A percentile compares a stretch with the other conserved stretches of the same genome.
Evolutionary conservation across 2,113 vertebrate species (phyloP).

Genomic region (Apus apus): DNA sequence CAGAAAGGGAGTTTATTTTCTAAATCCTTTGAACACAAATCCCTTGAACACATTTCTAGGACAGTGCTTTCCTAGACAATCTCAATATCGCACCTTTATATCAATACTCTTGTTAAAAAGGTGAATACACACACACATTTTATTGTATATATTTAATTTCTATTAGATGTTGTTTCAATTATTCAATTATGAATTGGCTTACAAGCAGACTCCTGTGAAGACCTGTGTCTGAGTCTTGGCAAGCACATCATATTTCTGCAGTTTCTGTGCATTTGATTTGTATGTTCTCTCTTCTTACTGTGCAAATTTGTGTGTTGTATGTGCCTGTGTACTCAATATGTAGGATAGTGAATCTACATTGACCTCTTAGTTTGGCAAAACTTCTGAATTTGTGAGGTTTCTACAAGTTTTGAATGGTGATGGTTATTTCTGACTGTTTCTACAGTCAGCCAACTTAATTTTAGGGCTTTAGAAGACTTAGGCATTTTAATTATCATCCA

Average conservation of each 20-base stretch:
- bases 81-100: conserved; percentile 56
- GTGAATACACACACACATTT: not conserved
- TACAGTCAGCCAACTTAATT: not conserved
- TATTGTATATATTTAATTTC: conserved; percentile 18
- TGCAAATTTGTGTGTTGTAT: not conserved
- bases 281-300: not conserved
- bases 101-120: conserved; percentile 49
- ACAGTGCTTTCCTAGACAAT: conserved; percentile 66
- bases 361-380: not conserved
- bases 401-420: not conserved
- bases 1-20: conserved; percentile 76
- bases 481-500: not conserved
- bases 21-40: conserved; percentile 74
- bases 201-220: not conserved
- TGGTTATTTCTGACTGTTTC: not conserved
- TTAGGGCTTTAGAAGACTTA: not conserved
- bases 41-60: conserved; percentile 67
- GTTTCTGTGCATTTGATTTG: not conserved
- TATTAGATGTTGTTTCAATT: not conserved
- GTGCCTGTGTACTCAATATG: not conserved
- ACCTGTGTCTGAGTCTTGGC: conserved; percentile 1
- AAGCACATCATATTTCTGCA: not conserved
- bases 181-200: conserved; percentile 21
- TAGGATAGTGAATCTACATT: not conserved
- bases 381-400: not conserved